phyloP scores from a whole-genome alignment of 2,888 invertebrate species.

The Andrena fulva region DNA sequence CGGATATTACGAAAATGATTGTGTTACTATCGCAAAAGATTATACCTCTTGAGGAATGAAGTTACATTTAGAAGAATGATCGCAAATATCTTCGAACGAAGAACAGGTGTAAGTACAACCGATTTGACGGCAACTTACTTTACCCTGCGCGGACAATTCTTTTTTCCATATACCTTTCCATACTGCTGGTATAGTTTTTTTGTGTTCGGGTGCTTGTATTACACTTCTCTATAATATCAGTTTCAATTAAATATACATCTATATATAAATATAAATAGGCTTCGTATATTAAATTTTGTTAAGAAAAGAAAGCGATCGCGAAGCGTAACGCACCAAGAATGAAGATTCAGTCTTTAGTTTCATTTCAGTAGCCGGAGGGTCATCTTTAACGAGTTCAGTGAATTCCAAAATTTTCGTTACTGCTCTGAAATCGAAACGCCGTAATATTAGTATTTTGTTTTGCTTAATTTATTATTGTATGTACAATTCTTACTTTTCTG shows the following conservation, averaged over 20 bases:
- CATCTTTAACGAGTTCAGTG: slow-evolving; percentile 72
- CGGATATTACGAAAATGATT: neutral
- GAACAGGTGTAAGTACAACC: slow-evolving; percentile 76
- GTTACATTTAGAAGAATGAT: slow-evolving; percentile 79
- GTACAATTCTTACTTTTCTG: slow-evolving; percentile 82
- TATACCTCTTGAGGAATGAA: slow-evolving; percentile 73
- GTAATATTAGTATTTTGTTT: neutral
- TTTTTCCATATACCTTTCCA: slow-evolving; percentile 76
- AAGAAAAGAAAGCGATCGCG: neutral
- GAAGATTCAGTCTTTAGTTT: slow-evolving; percentile 53
- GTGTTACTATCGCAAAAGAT: neutral
- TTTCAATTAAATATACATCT: slow-evolving; percentile 10
- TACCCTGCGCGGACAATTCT: slow-evolving; percentile 68
- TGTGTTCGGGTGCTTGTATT: slow-evolving; percentile 51
- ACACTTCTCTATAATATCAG: slow-evolving; percentile 67
- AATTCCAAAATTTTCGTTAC: slow-evolving; percentile 80
- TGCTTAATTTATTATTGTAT: slow-evolving; percentile 3
- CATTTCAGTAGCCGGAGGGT: slow-evolving; percentile 52
- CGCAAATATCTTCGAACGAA: slow-evolving; percentile 74
- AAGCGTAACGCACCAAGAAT: slow-evolving; percentile 58
- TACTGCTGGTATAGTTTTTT: slow-evolving; percentile 71
- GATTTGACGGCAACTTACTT: slow-evolving; percentile 76
- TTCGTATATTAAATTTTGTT: neutral
- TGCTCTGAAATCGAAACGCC: slow-evolving; percentile 75
- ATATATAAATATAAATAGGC: neutral